Conservation (phyloP, 2,113 vertebrate species). For the Colistium nudipinnis region DNA sequence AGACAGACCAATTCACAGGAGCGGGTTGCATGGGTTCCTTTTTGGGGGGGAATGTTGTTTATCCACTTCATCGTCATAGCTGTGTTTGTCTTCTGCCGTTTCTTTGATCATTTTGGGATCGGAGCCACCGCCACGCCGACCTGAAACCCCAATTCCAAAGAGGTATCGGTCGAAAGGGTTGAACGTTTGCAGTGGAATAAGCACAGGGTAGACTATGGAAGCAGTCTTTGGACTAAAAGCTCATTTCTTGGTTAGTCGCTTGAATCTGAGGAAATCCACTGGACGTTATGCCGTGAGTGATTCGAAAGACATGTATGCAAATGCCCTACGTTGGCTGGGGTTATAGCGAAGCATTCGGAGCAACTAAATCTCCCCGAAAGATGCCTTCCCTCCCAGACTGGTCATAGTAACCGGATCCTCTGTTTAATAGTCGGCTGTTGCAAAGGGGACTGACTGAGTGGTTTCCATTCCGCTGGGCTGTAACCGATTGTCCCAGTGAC, state of each 20-base stretch:
- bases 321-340: slow-evolving; percentile 46
- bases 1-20: slow-evolving; percentile 65
- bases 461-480: slow-evolving; percentile 77
- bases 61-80: slow-evolving; percentile 66
- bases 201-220: slow-evolving; percentile 35
- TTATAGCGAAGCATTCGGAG: slow-evolving; percentile 37
- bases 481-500: slow-evolving; percentile 78
- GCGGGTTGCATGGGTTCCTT: slow-evolving; percentile 69
- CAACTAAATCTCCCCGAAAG: slow-evolving; percentile 63
- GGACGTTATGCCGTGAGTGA: slow-evolving; percentile 28
- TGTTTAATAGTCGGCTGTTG: slow-evolving; percentile 77
- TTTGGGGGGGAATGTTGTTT: slow-evolving; percentile 61
- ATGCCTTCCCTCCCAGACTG: slow-evolving; percentile 59
- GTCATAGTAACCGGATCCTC: slow-evolving; percentile 75
- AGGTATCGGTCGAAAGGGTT: slow-evolving; percentile 11
- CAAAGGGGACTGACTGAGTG: slow-evolving; percentile 65
- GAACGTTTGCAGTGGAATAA: slow-evolving; percentile 40
- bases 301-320: slow-evolving; percentile 38
- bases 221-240: slow-evolving; percentile 22
- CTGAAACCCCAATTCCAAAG: slow-evolving; percentile 27
- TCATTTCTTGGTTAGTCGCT: slow-evolving; percentile 43
- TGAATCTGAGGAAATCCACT: slow-evolving; percentile 39
- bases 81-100: slow-evolving; percentile 66
- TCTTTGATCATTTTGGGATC: slow-evolving; percentile 57
- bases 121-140: slow-evolving; percentile 33